Percentiles rank a stretch among this genome's conserved stretches.
These are phyloP conservation scores for Collichthys lucidus DNA, from an alignment of 2,113 vertebrate species.

Conservation along the genomic window DNA sequence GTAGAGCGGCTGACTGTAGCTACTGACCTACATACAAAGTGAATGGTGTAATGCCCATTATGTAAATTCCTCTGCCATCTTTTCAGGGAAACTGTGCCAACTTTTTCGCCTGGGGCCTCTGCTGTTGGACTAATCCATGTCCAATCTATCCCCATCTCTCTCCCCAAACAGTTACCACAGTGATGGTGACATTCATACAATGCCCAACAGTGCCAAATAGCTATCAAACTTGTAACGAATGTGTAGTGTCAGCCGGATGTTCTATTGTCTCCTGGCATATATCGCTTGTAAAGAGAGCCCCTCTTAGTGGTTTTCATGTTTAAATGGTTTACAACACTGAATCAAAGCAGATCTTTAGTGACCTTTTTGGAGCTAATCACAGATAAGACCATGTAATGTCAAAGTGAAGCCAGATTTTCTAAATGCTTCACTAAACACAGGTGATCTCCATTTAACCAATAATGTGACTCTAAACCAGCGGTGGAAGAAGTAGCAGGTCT, in stretches of 20 bases:
- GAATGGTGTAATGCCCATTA: slow-evolving; percentile 77
- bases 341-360: not conserved
- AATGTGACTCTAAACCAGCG: not conserved
- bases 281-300: not conserved
- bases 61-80: slow-evolving; percentile 79
- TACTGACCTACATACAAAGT: slow-evolving; percentile 81
- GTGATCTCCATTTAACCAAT: not conserved
- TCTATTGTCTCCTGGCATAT: not conserved
- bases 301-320: not conserved
- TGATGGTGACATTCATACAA: slow-evolving; percentile 18
- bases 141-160: slow-evolving; percentile 49
- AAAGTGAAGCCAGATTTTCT: not conserved
- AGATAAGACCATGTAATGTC: not conserved
- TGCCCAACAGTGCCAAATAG: slow-evolving; percentile 35
- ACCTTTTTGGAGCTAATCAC: not conserved
- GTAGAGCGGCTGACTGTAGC: slow-evolving; percentile 63
- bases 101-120: slow-evolving; percentile 56
- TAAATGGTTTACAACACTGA: not conserved
- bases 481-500: not conserved
- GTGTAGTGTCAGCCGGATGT: not conserved
- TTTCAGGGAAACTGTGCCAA: slow-evolving; percentile 76
- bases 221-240: slow-evolving; percentile 17
- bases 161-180: slow-evolving; percentile 34
- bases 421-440: not conserved
- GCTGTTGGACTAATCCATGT: slow-evolving; percentile 59